These are phyloP conservation scores for Tridacna crocea DNA, from an alignment of 2,888 invertebrate genomes.

Conservation along the genomic window DNA sequence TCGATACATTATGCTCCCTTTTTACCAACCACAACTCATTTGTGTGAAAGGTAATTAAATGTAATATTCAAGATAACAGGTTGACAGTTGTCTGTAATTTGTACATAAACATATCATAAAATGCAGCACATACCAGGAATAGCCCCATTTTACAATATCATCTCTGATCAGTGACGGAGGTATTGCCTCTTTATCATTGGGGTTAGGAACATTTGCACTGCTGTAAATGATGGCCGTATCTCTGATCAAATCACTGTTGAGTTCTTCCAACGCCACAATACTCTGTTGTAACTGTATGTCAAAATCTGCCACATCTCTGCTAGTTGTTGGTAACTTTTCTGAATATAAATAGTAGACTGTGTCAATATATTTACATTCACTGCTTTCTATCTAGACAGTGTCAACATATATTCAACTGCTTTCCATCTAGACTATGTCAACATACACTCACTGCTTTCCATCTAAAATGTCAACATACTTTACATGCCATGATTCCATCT, in stretches of 20 bases:
- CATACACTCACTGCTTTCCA: too few relatives aligned
- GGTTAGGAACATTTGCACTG: constrained; percentile 64
- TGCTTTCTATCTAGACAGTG: too few relatives aligned
- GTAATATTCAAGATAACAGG: too few relatives aligned
- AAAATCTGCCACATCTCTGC: constrained; percentile 75
- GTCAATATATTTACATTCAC: too few relatives aligned
- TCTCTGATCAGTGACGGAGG: constrained; percentile 71
- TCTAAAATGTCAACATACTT: too few relatives aligned
- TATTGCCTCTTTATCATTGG: constrained; percentile 53
- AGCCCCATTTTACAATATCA: constrained; percentile 75
- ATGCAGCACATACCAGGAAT: constrained; percentile 64
- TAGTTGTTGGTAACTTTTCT: constrained; percentile 81
- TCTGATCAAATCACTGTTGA: constrained; percentile 69
- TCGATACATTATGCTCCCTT: too few relatives aligned
- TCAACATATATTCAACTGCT: too few relatives aligned
- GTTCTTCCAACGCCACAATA: constrained; percentile 73
- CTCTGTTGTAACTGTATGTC: constrained; percentile 81
- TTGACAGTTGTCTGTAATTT: too few relatives aligned
- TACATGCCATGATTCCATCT: too few relatives aligned
- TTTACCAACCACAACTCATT: too few relatives aligned
- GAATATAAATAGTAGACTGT: constrained; percentile 25
- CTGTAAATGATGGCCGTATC: constrained; percentile 77
- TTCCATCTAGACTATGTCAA: too few relatives aligned
- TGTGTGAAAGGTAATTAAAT: too few relatives aligned
- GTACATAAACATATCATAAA: neutral